Percentiles rank a stretch among this genome's conserved stretches.
Conservation (phyloP, 2,888 invertebrate genomes). For the Caenorhabditis panamensis region DNA sequence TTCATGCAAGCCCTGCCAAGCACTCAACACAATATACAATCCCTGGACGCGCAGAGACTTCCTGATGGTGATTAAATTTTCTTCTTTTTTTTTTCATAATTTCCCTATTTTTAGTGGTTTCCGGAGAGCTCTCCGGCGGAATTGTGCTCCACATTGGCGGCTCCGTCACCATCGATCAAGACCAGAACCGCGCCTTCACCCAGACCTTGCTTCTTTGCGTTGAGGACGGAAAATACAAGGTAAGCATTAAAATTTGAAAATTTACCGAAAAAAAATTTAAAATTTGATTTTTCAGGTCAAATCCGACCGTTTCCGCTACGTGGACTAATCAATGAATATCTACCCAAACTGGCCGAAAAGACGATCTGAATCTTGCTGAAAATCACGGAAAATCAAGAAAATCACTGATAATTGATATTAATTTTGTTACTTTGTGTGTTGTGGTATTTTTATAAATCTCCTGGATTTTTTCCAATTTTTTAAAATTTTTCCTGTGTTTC, state of each 20-base stretch:
- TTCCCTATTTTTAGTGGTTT: slow-evolving; percentile 21
- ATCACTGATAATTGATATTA: not conserved
- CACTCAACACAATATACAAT: slow-evolving; percentile 88
- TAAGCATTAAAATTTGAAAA: slow-evolving; percentile 9
- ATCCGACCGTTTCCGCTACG: slow-evolving; percentile 72
- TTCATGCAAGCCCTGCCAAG: slow-evolving; percentile 90
- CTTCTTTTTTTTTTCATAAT: slow-evolving; percentile 4
- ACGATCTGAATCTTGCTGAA: not conserved
- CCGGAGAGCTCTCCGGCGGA: slow-evolving; percentile 38
- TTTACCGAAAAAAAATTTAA: not conserved
- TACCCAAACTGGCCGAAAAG: not conserved
- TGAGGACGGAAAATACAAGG: slow-evolving; percentile 69
- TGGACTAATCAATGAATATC: slow-evolving; percentile 60
- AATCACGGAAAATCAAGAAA: no score
- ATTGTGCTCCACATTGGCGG: slow-evolving; percentile 56
- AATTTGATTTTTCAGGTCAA: slow-evolving; percentile 62
- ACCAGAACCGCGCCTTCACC: slow-evolving; percentile 55
- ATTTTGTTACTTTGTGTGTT: slow-evolving; percentile 10
- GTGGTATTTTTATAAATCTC: not conserved
- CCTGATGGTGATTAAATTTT: slow-evolving; percentile 34
- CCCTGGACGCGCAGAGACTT: slow-evolving; percentile 88
- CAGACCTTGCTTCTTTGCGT: slow-evolving; percentile 64
- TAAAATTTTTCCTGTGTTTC: not conserved
- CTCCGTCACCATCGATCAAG: slow-evolving; percentile 52
- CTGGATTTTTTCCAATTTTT: slow-evolving; percentile 7